phyloP scores from a whole-genome alignment of 1,140 invertebrate species.

The Pissodes strobi region DNA sequence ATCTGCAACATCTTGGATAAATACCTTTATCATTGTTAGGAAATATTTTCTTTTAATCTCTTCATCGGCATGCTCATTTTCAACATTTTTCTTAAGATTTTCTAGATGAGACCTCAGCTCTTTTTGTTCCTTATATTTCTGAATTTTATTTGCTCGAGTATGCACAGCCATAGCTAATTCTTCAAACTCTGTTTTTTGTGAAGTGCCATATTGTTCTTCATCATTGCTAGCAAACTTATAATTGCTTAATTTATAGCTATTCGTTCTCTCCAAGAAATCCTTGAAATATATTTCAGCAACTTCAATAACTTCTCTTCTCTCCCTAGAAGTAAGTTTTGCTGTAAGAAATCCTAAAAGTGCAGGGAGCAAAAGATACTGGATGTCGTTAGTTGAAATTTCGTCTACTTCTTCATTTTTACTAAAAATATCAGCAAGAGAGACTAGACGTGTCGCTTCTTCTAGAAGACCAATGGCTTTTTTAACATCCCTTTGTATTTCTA shows the following conservation, averaged over 20 bases:
- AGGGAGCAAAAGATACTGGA: slow-evolving; percentile 84
- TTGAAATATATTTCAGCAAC: slow-evolving; percentile 82
- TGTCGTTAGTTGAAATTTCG: slow-evolving; percentile 81
- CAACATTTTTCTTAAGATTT: slow-evolving; percentile 66
- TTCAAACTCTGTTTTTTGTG: slow-evolving; percentile 47
- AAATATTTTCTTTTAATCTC: slow-evolving; percentile 84
- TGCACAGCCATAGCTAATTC: slow-evolving; percentile 56
- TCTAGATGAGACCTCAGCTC: slow-evolving; percentile 73
- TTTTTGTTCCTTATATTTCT: slow-evolving; percentile 78
- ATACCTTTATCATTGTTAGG: slow-evolving; percentile 75
- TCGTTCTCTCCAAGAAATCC: slow-evolving; percentile 80
- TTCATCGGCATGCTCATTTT: slow-evolving; percentile 73
- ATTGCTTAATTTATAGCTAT: slow-evolving; percentile 76
- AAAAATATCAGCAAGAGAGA: slow-evolving; percentile 80
- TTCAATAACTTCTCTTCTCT: slow-evolving; percentile 71
- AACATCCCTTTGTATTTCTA: slow-evolving; percentile 65
- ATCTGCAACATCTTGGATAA: slow-evolving; percentile 74
- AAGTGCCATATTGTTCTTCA: slow-evolving; percentile 12
- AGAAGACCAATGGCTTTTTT: slow-evolving; percentile 72
- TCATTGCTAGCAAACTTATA: slow-evolving; percentile 46
- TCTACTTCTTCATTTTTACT: slow-evolving; percentile 86
- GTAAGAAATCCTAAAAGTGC: slow-evolving; percentile 78
- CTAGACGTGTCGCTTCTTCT: slow-evolving; percentile 77
- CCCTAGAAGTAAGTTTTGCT: slow-evolving; percentile 67
- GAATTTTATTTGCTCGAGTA: slow-evolving; percentile 74